Percentiles rank a stretch among this genome's conserved stretches.
These are phyloP conservation scores for Emydura subglobosa DNA, from an alignment of 2,113 vertebrate species.

Conservation along the genomic window DNA sequence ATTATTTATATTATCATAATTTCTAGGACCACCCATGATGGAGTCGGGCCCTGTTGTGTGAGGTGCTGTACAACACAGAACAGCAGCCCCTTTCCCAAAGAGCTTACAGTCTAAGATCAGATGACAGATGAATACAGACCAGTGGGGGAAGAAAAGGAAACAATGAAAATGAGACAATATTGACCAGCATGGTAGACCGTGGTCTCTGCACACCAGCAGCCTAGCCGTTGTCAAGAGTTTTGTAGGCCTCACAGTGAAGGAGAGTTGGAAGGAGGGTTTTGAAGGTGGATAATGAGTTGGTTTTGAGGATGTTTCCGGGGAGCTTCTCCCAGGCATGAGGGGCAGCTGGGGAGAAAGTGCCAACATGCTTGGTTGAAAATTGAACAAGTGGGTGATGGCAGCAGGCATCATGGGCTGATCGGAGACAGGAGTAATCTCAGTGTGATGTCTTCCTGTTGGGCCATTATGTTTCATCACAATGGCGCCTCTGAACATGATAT, in stretches of 20 bases:
- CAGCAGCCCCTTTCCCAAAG: not conserved
- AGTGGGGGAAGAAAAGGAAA: not conserved
- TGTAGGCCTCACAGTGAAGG: not conserved
- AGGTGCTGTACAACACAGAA: not conserved
- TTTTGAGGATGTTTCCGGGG: not conserved
- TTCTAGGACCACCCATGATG: not conserved
- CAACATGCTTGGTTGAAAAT: not conserved
- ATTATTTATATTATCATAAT: not conserved
- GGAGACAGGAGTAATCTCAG: not conserved
- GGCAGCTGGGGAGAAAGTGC: not conserved
- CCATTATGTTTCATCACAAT: not conserved
- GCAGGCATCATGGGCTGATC: not conserved
- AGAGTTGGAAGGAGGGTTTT: not conserved
- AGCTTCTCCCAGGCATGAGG: not conserved
- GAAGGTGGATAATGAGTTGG: not conserved
- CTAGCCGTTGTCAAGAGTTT: not conserved
- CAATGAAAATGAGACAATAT: not conserved
- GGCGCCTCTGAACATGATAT: not conserved
- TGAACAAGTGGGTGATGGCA: not conserved
- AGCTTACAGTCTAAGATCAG: not conserved
- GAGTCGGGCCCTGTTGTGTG: not conserved
- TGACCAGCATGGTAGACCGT: not conserved
- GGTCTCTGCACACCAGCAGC: not conserved
- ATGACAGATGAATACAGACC: not conserved
- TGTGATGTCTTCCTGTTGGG: not conserved